Conservation (phyloP, 2,888 invertebrate species). For the Hirtodrosophila duncani region DNA sequence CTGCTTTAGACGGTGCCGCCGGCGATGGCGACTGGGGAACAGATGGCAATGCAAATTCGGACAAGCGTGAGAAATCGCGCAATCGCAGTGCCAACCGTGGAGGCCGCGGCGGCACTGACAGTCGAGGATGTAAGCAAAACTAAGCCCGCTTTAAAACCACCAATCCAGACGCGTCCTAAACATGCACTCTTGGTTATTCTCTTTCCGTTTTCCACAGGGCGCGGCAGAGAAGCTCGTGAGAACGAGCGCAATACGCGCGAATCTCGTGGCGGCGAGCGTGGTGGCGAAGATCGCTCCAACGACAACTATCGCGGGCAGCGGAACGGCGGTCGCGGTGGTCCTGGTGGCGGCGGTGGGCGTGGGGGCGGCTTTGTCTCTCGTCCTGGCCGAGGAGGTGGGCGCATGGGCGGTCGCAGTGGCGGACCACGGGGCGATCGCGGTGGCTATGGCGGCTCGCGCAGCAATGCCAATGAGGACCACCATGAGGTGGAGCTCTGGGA, state of each 20-base stretch:
- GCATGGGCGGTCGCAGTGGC: constrained; percentile 78
- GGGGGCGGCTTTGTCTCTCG: constrained; percentile 56
- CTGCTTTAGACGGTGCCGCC: constrained; percentile 79
- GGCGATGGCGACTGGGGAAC: constrained; percentile 79
- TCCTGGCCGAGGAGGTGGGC: constrained; percentile 64
- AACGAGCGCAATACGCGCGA: constrained; percentile 80
- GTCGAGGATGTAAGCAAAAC: constrained; percentile 80
- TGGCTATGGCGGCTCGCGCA: constrained; percentile 67
- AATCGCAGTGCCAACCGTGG: constrained; percentile 78
- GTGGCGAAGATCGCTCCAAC: constrained; percentile 54
- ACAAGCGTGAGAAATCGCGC: constrained; percentile 77
- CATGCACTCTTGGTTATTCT: too few relatives aligned
- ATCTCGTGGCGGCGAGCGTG: constrained; percentile 77
- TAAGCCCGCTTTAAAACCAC: too few relatives aligned
- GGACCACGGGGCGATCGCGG: constrained; percentile 78
- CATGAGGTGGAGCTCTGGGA: constrained; percentile 82
- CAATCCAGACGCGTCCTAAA: too few relatives aligned
- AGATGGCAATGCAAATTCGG: constrained; percentile 76
- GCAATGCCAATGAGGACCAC: constrained; percentile 75
- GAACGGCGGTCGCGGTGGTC: constrained; percentile 48
- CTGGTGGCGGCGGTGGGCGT: constrained; percentile 43
- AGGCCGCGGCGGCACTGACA: constrained; percentile 79
- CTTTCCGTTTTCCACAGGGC: constrained; percentile 74
- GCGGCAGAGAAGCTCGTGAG: constrained; percentile 83
- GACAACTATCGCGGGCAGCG: constrained; percentile 65